A percentile compares a stretch with the other conserved stretches of the same genome.
These are phyloP conservation scores for Blastomussa wellsi DNA, from an alignment of 92 coral and sea anemone genomes.

Conservation along the genomic window DNA sequence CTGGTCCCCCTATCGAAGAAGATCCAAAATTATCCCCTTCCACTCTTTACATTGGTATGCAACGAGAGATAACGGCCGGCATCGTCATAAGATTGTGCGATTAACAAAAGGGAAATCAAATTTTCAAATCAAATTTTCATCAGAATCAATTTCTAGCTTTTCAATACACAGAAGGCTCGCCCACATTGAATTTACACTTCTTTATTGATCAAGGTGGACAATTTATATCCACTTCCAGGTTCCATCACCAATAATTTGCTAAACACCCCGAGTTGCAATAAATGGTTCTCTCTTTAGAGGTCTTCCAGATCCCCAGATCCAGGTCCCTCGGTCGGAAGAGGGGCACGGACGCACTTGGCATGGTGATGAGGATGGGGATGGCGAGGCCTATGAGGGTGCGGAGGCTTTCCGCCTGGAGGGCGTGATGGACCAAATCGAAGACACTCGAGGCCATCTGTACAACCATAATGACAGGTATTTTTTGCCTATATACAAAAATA, in stretches of 20 bases:
- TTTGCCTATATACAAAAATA: not conserved
- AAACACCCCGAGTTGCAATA: too few relatives aligned
- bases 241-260: not conserved
- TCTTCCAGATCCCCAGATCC: constrained; percentile 10
- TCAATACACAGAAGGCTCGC: not conserved
- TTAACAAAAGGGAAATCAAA: too few relatives aligned
- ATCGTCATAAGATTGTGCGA: too few relatives aligned
- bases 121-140: too few relatives aligned
- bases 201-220: not conserved
- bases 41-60: too few relatives aligned
- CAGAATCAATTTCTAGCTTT: not conserved
- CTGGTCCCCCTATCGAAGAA: too few relatives aligned
- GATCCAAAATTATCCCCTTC: too few relatives aligned
- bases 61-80: too few relatives aligned
- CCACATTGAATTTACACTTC: not conserved
- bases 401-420: not conserved
- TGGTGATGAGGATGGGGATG: not conserved
- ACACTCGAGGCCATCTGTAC: constrained; percentile 20
- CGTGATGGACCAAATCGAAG: not conserved
- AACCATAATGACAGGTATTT: not conserved
- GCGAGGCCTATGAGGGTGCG: not conserved
- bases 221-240: not conserved
- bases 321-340: constrained; percentile 14
- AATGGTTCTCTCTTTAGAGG: not conserved
- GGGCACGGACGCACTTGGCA: not conserved